A percentile compares a stretch with the other conserved stretches of the same genome.
Evolutionary conservation across 2,113 vertebrate species (phyloP).

Genomic region (Festucalex cinctus): DNA sequence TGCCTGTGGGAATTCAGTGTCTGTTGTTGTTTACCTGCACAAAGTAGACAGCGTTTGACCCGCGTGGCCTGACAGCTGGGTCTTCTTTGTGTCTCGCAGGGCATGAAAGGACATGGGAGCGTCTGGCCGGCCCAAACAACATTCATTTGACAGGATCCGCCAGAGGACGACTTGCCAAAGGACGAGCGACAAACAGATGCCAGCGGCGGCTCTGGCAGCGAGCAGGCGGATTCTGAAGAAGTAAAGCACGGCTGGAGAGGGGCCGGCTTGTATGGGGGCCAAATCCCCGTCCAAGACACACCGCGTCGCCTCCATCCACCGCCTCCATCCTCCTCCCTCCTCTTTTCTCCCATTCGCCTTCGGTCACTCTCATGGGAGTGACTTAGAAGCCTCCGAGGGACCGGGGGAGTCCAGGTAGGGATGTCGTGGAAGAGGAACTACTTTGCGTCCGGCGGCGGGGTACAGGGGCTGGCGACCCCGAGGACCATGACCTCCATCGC

Average conservation of each 20-base stretch:
- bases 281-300: slow-evolving; percentile 42
- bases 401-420: slow-evolving; percentile 56
- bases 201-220: slow-evolving; percentile 30
- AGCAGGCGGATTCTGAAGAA: slow-evolving; percentile 41
- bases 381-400: slow-evolving; percentile 57
- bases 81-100: slow-evolving; percentile 55
- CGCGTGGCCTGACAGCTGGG: slow-evolving; percentile 19
- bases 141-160: slow-evolving; percentile 32
- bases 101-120: slow-evolving; percentile 37
- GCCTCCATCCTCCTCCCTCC: slow-evolving; percentile 4
- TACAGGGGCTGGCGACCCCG: slow-evolving; percentile 72
- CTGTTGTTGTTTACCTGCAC: slow-evolving; percentile 3
- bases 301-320: slow-evolving; percentile 29
- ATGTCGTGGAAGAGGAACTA: slow-evolving; percentile 79
- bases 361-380: slow-evolving; percentile 67
- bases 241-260: slow-evolving; percentile 31
- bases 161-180: slow-evolving; percentile 53
- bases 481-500: slow-evolving; percentile 91
- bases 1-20: background rate
- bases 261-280: slow-evolving; percentile 61
- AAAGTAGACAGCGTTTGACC: background rate
- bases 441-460: slow-evolving; percentile 69
- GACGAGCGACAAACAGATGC: slow-evolving; percentile 32
- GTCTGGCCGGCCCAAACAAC: slow-evolving; percentile 28
- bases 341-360: slow-evolving; percentile 42